Evolutionary conservation across 2,888 invertebrate genomes (phyloP), one percentile per base, ranked within the genome.

Genomic region (Lasioglossum leucozonium): DNA sequence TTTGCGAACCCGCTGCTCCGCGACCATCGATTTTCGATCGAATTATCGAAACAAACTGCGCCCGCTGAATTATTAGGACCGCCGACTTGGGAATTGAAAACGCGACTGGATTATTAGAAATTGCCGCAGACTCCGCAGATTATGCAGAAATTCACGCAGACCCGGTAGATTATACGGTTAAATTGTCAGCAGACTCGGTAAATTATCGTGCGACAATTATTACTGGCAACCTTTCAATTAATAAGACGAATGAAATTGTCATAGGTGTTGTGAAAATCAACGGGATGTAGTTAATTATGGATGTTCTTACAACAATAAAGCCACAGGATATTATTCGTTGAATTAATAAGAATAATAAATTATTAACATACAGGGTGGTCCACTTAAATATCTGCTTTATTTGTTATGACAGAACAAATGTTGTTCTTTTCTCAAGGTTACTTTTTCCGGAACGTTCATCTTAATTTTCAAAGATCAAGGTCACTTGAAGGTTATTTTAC

Each of bases 11-110:
- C 3, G 58, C n/a, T 10, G 58, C n/a, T 22, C 37, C n/a, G 34
- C 18, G 6, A 22, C 22, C 22, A 22, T 37, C 34, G 67, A 67
- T 65, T 65, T 30, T 65, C 34, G 34, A 65, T 34, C 58, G 58
- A 62, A 62, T 62, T 62, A 62, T 30, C 58, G 58, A 62, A 62
- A 62, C 58, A 62, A 62, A 62, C 58, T 62, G 30, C 30, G 26
- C 51, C 58, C 30, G 58, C 13, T 58, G 16, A 58, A 58, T 58
- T 58, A 58, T 58, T 58, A 26, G 26, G 0, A 13, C 22, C 51
- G 58, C 6, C 6, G 58, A 62, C 58, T 62, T 62, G 58, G 58
- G 58, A 62, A 62, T 62, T 26, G 58, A 62, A 62, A 62, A 62
- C 58, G 13, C 13, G 4, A 34, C 34, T 65, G 34, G 65, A 18